Evolutionary conservation across 2,888 invertebrate genomes (phyloP).

Genomic region (Drosophila nr. perissopoda): DNA sequence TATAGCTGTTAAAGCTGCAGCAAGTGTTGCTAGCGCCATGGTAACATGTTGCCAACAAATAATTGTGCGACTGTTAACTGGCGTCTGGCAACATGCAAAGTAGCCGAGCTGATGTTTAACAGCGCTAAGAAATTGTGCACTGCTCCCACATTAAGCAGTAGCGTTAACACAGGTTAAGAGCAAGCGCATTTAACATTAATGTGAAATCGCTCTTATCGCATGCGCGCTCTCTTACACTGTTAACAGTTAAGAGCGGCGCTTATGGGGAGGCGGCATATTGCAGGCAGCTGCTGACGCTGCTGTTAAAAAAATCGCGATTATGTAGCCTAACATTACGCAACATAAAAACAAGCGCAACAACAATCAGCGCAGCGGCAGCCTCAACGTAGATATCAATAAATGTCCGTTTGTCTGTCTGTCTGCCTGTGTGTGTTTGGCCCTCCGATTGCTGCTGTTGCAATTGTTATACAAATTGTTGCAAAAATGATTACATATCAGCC

Average conservation of each 20-base stretch:
- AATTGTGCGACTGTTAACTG: constrained; percentile 10
- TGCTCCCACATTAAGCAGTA: constrained; percentile 17
- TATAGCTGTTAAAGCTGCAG: neutral
- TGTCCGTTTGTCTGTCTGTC: constrained; percentile 18
- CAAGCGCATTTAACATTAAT: neutral
- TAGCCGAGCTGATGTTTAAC: constrained; percentile 9
- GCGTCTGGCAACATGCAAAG: constrained; percentile 17
- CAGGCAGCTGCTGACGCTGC: constrained; percentile 47
- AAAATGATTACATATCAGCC: constrained; percentile 63
- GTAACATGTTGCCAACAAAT: constrained; percentile 9
- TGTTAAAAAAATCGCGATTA: constrained; percentile 71
- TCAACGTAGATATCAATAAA: constrained; percentile 40
- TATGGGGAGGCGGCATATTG: constrained; percentile 27
- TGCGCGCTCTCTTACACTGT: constrained; percentile 48
- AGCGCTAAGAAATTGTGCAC: constrained; percentile 20
- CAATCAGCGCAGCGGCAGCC: constrained; percentile 20
- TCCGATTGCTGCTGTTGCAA: constrained; percentile 43
- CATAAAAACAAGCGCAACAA: constrained; percentile 63
- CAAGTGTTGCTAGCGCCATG: constrained; percentile 10
- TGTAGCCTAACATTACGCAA: constrained; percentile 81
- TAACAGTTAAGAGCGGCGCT: constrained; percentile 42
- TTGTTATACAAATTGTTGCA: constrained; percentile 69
- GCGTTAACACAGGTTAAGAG: constrained; percentile 39
- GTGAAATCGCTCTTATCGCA: constrained; percentile 1
- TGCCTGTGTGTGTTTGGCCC: constrained; percentile 23